Base-by-base conservation (phyloP, 1,140 invertebrate genomes). In the Drosophila tsacasi region DNA sequence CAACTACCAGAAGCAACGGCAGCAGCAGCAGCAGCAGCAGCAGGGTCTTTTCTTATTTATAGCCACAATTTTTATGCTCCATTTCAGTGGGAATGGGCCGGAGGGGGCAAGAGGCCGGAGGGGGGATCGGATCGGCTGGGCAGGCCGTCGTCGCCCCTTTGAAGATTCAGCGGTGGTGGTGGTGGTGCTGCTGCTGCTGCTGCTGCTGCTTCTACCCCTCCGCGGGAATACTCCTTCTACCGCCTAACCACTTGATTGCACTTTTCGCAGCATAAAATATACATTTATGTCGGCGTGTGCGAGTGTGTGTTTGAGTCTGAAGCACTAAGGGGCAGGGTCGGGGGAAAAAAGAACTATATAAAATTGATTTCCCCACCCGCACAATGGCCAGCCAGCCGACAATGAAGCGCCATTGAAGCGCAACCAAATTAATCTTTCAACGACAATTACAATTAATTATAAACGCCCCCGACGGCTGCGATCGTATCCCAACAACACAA, bases 381-480 rank as follows among this genome's bases (percentile, higher is more conserved):
- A 67, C 82, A 86, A 86, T 86, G 79, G 69, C 46, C 73, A 42
- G 46, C 67, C 32, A 44, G 73, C 84, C 81, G 86, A 82, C 85
- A 89, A 81, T 89, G 85, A 85, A 90, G 85, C 85, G 85, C 85
- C 85, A 90, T 90, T 90, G 85, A 90, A 90, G 85, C 85, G 85
- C 85, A 90, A 90, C 85, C 85, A 90, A 90, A 90, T 90, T 90
- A 90, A 90, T 90, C 85, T 90, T 90, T 90, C 85, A 90, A 85
- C 85, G 85, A 90, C 85, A 91, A 90, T 90, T 90, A 90, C 85
- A 91, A 90, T 90, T 90, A 90, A 90, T 90, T 90, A 90, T 90
- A 89, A 91, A 90, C 85, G 85, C 79, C 85, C 75, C 86, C 86
- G 79, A 63, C 85, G 60, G 49, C 57, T 61, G 52, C 68, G 54